phyloP scores from a whole-genome alignment of 1,140 invertebrate species.

The Anoplophora glabripennis region DNA sequence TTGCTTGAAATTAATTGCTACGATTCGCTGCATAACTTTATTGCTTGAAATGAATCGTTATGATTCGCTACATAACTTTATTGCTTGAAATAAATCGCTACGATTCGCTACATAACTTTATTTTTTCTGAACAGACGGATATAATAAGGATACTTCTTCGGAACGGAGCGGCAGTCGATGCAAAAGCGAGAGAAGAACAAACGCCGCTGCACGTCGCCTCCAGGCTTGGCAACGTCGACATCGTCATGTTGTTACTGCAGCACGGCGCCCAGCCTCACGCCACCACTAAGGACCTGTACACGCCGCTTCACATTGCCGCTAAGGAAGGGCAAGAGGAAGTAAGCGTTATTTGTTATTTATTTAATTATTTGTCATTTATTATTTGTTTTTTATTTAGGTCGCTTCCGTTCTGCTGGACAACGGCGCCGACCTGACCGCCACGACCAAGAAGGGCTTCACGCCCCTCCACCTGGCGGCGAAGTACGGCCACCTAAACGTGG shows the following conservation, averaged over 20 bases:
- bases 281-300: slow-evolving; percentile 91
- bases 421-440: slow-evolving; percentile 84
- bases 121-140: slow-evolving; percentile 70
- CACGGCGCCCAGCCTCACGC: slow-evolving; percentile 86
- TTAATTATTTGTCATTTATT: neutral
- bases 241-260: slow-evolving; percentile 86
- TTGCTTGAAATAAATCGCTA: too few species aligned
- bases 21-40: too few species aligned
- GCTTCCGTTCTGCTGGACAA: slow-evolving; percentile 89
- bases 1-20: too few species aligned
- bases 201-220: slow-evolving; percentile 93
- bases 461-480: slow-evolving; percentile 96
- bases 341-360: slow-evolving; percentile 21
- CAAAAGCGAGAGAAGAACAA: slow-evolving; percentile 87
- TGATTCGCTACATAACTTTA: too few species aligned
- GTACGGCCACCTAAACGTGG: slow-evolving; percentile 94
- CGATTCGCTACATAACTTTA: too few species aligned
- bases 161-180: slow-evolving; percentile 92
- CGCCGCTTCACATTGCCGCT: slow-evolving; percentile 94
- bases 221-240: slow-evolving; percentile 88
- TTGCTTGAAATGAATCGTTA: too few species aligned
- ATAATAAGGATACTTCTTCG: slow-evolving; percentile 93
- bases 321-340: slow-evolving; percentile 93
- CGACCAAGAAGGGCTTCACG: slow-evolving; percentile 96
- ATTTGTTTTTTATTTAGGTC: slow-evolving; percentile 53